Percentiles rank a stretch among this genome's conserved stretches.
Evolutionary conservation across 2,888 invertebrate genomes (phyloP).

Genomic region (Pomacea canaliculata): DNA sequence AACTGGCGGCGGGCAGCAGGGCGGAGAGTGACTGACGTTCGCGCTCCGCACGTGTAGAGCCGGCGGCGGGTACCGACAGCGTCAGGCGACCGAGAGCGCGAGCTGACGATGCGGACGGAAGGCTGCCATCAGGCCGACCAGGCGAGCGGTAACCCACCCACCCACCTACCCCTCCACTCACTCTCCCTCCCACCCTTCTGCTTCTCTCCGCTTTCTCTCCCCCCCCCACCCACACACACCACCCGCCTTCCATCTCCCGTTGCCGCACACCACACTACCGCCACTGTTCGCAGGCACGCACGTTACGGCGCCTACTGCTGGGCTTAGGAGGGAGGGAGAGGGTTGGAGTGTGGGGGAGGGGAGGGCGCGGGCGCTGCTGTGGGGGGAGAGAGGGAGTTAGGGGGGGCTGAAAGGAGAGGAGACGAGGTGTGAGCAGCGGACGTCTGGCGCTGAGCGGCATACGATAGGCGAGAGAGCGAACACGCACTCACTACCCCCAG

Average conservation of each 20-base stretch:
- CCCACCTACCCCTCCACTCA: neutral
- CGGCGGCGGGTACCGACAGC: neutral
- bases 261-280: neutral
- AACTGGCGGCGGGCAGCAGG: no score
- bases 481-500: neutral
- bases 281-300: no score
- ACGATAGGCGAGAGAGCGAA: conserved; percentile 2
- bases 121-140: neutral
- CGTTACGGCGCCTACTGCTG: no score
- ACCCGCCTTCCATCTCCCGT: neutral
- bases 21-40: conserved; percentile 8
- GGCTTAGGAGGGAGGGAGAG: neutral
- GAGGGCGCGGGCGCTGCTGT: neutral
- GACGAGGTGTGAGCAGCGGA: neutral
- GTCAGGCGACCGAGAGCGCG: neutral
- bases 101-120: neutral
- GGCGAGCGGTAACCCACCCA: neutral
- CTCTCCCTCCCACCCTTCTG: neutral
- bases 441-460: neutral
- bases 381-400: neutral
- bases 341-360: neutral
- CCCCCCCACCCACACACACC: neutral
- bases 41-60: neutral
- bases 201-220: neutral
- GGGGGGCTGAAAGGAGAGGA: neutral